Percentiles rank a stretch among this genome's conserved stretches.
These are phyloP conservation scores for Chymomyza procnemis DNA, from an alignment of 2,888 invertebrate species.

Conservation along the genomic window DNA sequence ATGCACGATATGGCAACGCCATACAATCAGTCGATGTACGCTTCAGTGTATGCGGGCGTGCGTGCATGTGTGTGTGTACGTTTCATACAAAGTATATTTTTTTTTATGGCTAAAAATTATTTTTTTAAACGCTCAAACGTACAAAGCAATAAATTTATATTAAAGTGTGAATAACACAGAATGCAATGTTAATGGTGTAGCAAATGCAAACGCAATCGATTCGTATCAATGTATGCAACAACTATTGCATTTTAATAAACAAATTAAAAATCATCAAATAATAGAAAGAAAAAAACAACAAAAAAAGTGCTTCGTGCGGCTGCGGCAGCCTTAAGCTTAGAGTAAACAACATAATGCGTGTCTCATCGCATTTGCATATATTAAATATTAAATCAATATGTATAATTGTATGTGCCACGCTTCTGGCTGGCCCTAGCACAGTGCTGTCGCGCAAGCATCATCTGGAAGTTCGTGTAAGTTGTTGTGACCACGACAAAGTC, in stretches of 20 bases:
- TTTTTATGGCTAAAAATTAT: neutral
- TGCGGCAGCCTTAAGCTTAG: constrained; percentile 1
- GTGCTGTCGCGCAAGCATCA: constrained; percentile 80
- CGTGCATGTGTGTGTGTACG: neutral
- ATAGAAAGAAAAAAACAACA: too few species aligned
- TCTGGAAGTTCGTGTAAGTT: constrained; percentile 81
- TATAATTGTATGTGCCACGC: constrained; percentile 31
- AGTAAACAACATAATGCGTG: neutral
- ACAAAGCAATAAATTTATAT: constrained; percentile 4
- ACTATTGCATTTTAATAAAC: neutral
- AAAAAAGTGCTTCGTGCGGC: constrained; percentile 21
- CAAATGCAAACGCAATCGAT: constrained; percentile 15
- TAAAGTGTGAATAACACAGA: constrained; percentile 36
- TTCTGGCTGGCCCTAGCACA: constrained; percentile 41
- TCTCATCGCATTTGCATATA: constrained; percentile 11
- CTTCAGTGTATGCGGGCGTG: neutral
- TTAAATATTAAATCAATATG: constrained; percentile 62
- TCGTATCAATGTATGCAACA: constrained; percentile 7
- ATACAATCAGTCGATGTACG: neutral
- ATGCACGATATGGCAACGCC: neutral
- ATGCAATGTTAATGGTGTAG: constrained; percentile 16
- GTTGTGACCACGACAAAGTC: neutral
- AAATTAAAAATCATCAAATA: constrained; percentile 17
- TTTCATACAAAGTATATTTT: neutral
- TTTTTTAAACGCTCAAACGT: constrained; percentile 8